Base-by-base conservation (phyloP, 2,888 invertebrate genomes). In the Pemphredon lugubris region DNA sequence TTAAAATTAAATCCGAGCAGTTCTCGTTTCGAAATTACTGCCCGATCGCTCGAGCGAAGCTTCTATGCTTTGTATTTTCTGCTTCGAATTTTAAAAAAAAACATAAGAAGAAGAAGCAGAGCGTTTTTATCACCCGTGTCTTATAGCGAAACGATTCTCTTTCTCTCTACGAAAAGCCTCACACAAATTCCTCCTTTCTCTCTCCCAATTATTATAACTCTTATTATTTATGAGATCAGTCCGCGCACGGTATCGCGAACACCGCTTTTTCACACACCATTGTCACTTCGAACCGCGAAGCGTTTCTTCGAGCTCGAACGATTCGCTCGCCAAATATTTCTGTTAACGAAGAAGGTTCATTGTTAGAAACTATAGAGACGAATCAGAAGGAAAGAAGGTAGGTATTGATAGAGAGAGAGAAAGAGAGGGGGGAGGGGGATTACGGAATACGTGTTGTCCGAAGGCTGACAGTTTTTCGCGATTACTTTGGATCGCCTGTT, bases 201-300 rank as follows among this genome's bases (percentile, higher is more conserved):
- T 44, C 37, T 54, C 13, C 11, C 39, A 21, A 71, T 71, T 65
- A 77, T 39, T 48, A 75, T 20, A 69, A 72, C 39, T 34, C 48
- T 78, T 72, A 79, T 76, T 58, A 60, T 34, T 75, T 67, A 77
- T 78, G 78, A 78, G 78, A 78, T 78, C 78, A 78, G 72, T 65
- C 55, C 73, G 64, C 55, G 54, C 57, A 44, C 53, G 21, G 26
- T 7, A 45, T 53, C 71, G 58, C 64, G 66, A 48, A 75, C 66
- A 75, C 59, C 50, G 65, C 53, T 58, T 53, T 59, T 64, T 18
- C 37, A 7, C 30, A n/a, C 20, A 18, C n/a, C 16, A 20, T 51
- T 63, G 47, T n/a, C 37, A 23, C 18, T 34, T 32, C 63, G 60
- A 37, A 48, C 34, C 40, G 34, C 34, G n/a, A 1, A 16, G 16